These are phyloP conservation scores for Nematopogon swammerdamellus DNA, from an alignment of 2,888 invertebrate genomes.

Conservation along the genomic window DNA sequence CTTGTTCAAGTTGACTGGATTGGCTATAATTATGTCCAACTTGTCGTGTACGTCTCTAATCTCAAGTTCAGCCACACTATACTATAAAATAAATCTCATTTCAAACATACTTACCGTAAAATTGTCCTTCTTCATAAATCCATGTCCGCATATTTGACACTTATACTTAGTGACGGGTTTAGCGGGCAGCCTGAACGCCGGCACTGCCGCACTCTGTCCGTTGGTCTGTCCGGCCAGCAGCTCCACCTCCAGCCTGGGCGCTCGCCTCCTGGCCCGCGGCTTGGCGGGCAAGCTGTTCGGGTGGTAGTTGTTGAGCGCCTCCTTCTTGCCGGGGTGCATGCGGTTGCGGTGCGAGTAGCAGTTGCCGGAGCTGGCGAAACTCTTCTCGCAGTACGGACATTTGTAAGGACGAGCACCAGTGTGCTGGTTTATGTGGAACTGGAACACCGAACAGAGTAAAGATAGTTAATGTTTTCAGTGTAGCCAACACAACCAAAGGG, in stretches of 20 bases:
- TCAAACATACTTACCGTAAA: conserved; percentile 25
- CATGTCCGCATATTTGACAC: conserved; percentile 31
- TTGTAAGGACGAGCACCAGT: conserved; percentile 71
- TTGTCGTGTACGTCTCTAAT: no score
- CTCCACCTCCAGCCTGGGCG: not conserved
- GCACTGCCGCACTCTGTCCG: not conserved
- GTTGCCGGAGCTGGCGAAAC: conserved; percentile 70
- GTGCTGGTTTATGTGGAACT: conserved; percentile 73
- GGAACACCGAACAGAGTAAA: conserved; percentile 18
- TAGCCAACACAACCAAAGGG: no score
- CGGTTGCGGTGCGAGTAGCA: conserved; percentile 70
- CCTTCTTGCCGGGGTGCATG: conserved; percentile 61
- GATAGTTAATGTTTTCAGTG: no score
- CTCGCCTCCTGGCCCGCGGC: no score
- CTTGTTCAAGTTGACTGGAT: no score
- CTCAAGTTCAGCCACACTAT: no score
- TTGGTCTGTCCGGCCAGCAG: not conserved
- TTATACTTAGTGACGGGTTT: conserved; percentile 29
- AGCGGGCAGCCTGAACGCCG: conserved; percentile 7
- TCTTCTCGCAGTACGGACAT: conserved; percentile 70
- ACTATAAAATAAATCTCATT: not conserved
- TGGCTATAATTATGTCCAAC: no score
- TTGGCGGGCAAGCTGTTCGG: not conserved
- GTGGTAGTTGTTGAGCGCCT: conserved; percentile 17
- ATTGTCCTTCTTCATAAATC: conserved; percentile 34